Evolutionary conservation across 2,797 vertebrate genomes (phyloP).

Genomic region (Hapalemur alaotrensis): DNA sequence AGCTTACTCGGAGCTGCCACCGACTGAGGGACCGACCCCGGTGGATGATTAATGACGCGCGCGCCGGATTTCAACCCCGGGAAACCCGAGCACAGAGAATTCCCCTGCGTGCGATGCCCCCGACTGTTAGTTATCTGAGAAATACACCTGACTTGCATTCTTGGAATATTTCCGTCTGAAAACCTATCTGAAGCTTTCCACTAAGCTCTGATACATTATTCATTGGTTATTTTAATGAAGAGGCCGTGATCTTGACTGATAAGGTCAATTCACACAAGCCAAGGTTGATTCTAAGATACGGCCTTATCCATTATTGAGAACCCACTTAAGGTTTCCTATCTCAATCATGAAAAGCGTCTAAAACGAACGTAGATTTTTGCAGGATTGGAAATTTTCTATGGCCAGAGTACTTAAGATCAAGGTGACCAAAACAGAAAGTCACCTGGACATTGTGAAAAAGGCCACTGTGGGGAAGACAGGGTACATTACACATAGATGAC

Average conservation of each 20-base stretch:
- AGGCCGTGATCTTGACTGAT: neutral
- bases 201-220: conserved; percentile 23
- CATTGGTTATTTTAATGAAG: conserved; percentile 47
- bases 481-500: neutral
- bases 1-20: conserved; percentile 48
- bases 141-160: conserved; percentile 71
- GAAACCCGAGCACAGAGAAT: conserved; percentile 69
- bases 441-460: neutral
- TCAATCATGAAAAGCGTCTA: conserved; percentile 17
- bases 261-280: neutral
- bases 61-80: conserved; percentile 58
- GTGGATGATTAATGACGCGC: conserved; percentile 75
- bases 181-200: conserved; percentile 48
- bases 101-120: neutral
- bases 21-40: conserved; percentile 7
- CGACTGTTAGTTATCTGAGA: conserved; percentile 64
- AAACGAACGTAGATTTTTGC: neutral
- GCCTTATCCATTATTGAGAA: neutral
- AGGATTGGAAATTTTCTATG: neutral
- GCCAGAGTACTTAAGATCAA: neutral
- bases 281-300: neutral
- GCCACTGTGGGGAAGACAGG: no score
- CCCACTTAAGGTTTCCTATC: neutral
- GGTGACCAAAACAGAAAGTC: neutral
- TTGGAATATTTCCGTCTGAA: conserved; percentile 65